Evolutionary conservation across 2,888 invertebrate species (phyloP).

Genomic region (Dryococelus australis): DNA sequence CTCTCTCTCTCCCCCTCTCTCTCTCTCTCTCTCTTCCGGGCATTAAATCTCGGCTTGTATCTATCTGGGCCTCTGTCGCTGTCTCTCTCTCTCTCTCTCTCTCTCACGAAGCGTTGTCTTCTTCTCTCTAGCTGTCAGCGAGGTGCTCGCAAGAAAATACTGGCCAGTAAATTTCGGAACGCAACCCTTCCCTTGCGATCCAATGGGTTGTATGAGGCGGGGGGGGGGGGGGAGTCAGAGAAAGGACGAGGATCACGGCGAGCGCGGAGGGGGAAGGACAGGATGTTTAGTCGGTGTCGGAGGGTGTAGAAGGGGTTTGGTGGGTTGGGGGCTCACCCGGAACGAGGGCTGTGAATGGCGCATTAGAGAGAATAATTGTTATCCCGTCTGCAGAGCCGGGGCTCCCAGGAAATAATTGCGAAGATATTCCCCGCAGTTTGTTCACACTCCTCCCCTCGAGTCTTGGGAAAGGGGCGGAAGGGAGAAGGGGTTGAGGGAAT

Average conservation of each 20-base stretch:
- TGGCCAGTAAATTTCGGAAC: constrained; percentile 16
- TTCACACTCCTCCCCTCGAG: background rate
- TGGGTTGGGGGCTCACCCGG: background rate
- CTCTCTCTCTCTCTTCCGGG: background rate
- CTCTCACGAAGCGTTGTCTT: background rate
- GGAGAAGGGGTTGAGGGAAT: background rate
- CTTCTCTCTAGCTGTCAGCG: background rate
- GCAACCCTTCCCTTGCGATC: background rate
- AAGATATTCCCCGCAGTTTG: background rate
- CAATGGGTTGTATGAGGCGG: background rate
- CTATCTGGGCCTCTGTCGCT: background rate
- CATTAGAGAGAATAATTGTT: constrained; percentile 16
- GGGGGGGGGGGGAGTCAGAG: background rate
- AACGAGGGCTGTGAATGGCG: constrained; percentile 16
- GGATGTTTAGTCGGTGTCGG: background rate
- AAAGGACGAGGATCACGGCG: background rate
- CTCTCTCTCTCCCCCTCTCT: too few species aligned
- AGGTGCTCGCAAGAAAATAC: constrained; percentile 1
- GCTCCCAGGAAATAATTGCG: background rate
- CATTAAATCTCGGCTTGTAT: background rate
- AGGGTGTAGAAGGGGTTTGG: background rate
- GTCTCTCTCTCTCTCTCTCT: background rate
- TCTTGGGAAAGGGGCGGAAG: background rate
- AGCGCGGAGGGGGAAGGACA: background rate
- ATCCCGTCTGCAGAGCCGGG: constrained; percentile 8